Conservation (phyloP, 2,113 vertebrate genomes). For the Physeter macrocephalus region DNA sequence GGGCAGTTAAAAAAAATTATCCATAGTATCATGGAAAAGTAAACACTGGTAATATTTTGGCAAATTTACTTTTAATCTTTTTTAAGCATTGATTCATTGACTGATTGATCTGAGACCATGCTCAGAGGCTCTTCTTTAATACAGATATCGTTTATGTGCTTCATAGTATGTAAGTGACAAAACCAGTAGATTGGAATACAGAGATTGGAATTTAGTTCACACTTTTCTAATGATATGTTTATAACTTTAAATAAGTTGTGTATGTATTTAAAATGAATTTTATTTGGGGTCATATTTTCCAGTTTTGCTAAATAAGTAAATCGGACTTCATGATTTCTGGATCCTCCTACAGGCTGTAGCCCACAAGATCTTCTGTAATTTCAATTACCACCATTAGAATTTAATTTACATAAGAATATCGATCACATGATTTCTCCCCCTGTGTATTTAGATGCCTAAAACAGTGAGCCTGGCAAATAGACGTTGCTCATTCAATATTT, state of each 20-base stretch:
- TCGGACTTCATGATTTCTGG: background rate
- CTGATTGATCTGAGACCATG: background rate
- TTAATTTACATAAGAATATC: background rate
- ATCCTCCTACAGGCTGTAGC: background rate
- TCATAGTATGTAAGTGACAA: background rate
- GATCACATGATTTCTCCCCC: background rate
- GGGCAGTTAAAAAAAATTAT: background rate
- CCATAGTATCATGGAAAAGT: background rate
- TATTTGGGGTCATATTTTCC: background rate
- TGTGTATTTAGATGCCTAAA: background rate
- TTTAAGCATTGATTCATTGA: background rate
- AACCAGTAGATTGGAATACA: background rate
- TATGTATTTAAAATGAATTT: background rate
- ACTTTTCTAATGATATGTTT: background rate
- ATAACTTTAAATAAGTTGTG: background rate
- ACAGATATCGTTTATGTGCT: background rate
- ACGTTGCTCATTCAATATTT: background rate
- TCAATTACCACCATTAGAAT: background rate
- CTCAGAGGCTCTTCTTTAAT: background rate
- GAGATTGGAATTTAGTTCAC: background rate
- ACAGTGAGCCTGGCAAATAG: background rate
- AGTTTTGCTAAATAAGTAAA: background rate
- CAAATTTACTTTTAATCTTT: background rate
- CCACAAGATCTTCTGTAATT: background rate
- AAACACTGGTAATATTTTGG: constrained; percentile 7